Evolutionary conservation across 2,797 vertebrate genomes (phyloP).

Genomic region (Octomys mimax): DNA sequence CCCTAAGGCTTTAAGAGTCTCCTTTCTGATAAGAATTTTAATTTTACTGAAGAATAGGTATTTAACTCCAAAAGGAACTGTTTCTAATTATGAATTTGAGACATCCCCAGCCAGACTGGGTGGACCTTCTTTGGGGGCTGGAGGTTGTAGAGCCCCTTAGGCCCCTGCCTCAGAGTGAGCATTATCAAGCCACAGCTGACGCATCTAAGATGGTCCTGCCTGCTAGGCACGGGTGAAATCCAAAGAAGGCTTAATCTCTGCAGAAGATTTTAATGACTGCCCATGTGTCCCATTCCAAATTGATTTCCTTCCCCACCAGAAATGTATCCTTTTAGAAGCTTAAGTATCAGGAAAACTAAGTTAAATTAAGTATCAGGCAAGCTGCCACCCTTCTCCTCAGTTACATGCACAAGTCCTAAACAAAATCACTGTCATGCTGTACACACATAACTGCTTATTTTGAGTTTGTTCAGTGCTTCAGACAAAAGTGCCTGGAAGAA

Average conservation of each 20-base stretch:
- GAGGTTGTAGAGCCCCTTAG: not conserved
- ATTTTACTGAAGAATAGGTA: conserved; percentile 42
- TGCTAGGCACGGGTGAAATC: conserved; percentile 10
- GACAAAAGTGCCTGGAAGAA: not conserved
- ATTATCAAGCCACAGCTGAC: no score
- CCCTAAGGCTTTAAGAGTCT: not conserved
- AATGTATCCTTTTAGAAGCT: not conserved
- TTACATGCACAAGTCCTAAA: not conserved
- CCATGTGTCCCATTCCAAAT: not conserved
- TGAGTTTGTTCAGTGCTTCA: not conserved
- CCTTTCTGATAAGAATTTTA: conserved; percentile 32
- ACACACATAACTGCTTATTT: not conserved
- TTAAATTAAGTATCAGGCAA: conserved; percentile 14
- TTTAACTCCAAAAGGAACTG: not conserved
- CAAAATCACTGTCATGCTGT: conserved; percentile 1
- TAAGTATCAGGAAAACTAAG: not conserved
- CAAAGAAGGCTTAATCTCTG: not conserved
- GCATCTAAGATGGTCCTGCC: not conserved
- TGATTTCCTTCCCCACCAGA: not conserved
- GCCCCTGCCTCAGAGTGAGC: not conserved
- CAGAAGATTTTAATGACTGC: conserved; percentile 21
- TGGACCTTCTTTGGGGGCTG: not conserved
- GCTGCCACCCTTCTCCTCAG: not conserved
- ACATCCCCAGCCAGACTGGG: not conserved
- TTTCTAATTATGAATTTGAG: conserved; percentile 16